Evolutionary conservation across 2,113 vertebrate species (phyloP).

Genomic region (Percopsis transmontana): DNA sequence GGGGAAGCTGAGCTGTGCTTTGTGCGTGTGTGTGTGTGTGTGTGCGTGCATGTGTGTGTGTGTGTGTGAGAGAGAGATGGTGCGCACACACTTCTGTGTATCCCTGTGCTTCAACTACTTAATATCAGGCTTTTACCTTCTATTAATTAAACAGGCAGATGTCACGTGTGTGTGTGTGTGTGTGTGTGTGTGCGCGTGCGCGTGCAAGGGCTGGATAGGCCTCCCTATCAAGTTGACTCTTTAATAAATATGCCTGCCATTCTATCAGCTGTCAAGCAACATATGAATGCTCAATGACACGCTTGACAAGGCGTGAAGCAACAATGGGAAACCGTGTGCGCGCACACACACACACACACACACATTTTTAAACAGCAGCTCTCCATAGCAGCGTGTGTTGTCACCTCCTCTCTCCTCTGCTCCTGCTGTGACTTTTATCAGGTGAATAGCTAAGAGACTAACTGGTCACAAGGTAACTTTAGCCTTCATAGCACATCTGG

Average conservation of each 20-base stretch:
- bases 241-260: conserved; percentile 72
- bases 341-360: conserved; percentile 8
- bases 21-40: conserved; percentile 6
- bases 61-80: conserved; percentile 7
- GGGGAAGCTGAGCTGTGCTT: conserved; percentile 52
- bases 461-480: conserved; percentile 17
- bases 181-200: conserved; percentile 13
- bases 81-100: conserved; percentile 5
- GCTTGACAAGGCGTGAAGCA: conserved; percentile 66
- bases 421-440: conserved; percentile 35
- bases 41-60: conserved; percentile 19
- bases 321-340: conserved; percentile 50
- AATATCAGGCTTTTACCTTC: conserved; percentile 65
- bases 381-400: neutral
- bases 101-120: conserved; percentile 36
- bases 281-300: conserved; percentile 72
- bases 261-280: conserved; percentile 69
- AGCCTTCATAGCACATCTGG: neutral
- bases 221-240: conserved; percentile 67
- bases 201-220: conserved; percentile 19
- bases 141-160: conserved; percentile 71
- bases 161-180: conserved; percentile 35
- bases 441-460: conserved; percentile 25
- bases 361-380: conserved; percentile 9
- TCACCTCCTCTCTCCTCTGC: conserved; percentile 2